Evolutionary conservation across 2,113 vertebrate genomes (phyloP), one percentile per base, ranked within the genome.

Genomic region (Pavo muticus): DNA sequence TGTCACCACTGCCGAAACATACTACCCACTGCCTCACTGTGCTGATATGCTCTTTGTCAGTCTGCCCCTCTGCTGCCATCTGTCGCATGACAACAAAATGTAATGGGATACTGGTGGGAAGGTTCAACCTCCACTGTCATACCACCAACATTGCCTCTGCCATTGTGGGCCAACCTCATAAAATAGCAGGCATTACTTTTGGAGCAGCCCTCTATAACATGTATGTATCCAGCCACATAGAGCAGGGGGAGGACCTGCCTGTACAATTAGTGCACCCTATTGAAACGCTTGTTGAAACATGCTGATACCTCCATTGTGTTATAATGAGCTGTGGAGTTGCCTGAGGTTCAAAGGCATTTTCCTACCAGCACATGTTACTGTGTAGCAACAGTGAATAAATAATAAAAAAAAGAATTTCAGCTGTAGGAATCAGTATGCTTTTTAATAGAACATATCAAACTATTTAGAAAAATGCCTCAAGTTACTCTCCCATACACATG

Each of bases 251-350:
- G 50, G 65, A 95, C 20, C 15, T 82, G 81, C 54, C 91, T 67
- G 18, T 76, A 75, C 71, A 95, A 65, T 91, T 29, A 60, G 67
- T 59, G 63, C 74, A 83, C 24, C 20, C 3, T 52, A 40, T 57
- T 79, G 19, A n/a, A 64, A 54, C 79, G 48, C 82, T 76, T 90
- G 91, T 85, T 96, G 73, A 69, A 89, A 70, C 90, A 80, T 32
- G 87, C 63, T 45, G 77, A 45, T 80, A 39, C 4, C 30, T 47
- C 52, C 57, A 60, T 50, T 82, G 39, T 0, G 2, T 80, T 87
- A 6, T 6, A 88, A 76, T 67, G 25, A 15, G 59, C 25, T 68
- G 35, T 25, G 39, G 47, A 64, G 27, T 84, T 93, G 84, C 88
- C 60, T 80, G 16, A 6, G 61, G 81, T 73, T 64, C 73, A 64